These are phyloP conservation scores for Watsonalla cultraria DNA, from an alignment of 2,888 invertebrate species.

Conservation along the genomic window DNA sequence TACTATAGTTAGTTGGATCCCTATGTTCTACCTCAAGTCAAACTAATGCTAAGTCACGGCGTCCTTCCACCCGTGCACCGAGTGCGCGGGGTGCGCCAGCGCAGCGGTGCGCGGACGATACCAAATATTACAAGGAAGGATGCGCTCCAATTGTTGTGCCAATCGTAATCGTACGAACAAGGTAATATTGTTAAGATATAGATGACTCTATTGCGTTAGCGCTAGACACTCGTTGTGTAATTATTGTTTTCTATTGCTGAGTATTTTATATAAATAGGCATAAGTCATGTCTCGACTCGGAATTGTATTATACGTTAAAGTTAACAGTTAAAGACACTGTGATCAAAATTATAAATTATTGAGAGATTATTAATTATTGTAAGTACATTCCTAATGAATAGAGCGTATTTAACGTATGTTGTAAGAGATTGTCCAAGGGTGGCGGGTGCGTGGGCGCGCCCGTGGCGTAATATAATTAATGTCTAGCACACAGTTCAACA, in stretches of 20 bases:
- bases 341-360: conserved; percentile 79
- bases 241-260: conserved; percentile 74
- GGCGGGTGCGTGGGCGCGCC: conserved; percentile 12
- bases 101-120: conserved; percentile 37
- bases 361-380: conserved; percentile 76
- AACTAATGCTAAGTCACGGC: conserved; percentile 68
- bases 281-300: conserved; percentile 58
- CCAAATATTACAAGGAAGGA: conserved; percentile 65
- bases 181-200: conserved; percentile 73
- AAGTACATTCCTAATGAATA: conserved; percentile 76
- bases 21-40: conserved; percentile 76
- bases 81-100: conserved; percentile 14
- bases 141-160: conserved; percentile 65
- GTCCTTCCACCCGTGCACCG: conserved; percentile 43
- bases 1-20: conserved; percentile 63
- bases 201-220: conserved; percentile 67
- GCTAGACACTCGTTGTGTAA: conserved; percentile 63
- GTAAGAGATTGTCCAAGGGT: conserved; percentile 60
- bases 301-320: conserved; percentile 75
- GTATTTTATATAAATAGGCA: conserved; percentile 72
- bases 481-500: conserved; percentile 45
- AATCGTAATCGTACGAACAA: conserved; percentile 71
- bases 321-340: conserved; percentile 77
- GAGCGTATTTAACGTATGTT: conserved; percentile 69
- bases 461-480: conserved; percentile 11